phyloP scores from a whole-genome alignment of 2,888 invertebrate genomes.

The Patella caerulea region DNA sequence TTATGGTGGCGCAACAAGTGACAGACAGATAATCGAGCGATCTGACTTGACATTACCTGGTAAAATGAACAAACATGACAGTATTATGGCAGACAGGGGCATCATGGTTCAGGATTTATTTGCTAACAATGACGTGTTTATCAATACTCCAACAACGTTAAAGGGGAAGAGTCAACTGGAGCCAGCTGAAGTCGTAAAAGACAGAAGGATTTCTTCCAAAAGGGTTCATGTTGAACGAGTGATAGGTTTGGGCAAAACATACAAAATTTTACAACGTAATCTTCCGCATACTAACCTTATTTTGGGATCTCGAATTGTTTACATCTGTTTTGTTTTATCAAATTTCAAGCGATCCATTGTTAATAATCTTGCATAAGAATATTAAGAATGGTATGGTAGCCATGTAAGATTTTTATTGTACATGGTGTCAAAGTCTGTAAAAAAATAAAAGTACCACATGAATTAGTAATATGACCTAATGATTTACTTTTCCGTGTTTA shows the following conservation, averaged over 20 bases:
- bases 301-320: slow-evolving; percentile 21
- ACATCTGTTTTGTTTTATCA: slow-evolving; percentile 24
- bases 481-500: too few relatives aligned
- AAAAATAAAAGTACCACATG: too few relatives aligned
- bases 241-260: slow-evolving; percentile 27
- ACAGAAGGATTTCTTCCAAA: slow-evolving; percentile 24
- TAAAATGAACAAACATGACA: slow-evolving; percentile 13
- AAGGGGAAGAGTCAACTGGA: slow-evolving; percentile 27
- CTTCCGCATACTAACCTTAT: slow-evolving; percentile 12
- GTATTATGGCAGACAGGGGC: slow-evolving; percentile 32
- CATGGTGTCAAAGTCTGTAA: too few relatives aligned
- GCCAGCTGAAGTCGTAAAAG: slow-evolving; percentile 18
- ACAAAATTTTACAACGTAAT: slow-evolving; percentile 22
- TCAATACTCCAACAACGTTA: slow-evolving; percentile 28
- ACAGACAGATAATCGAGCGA: slow-evolving; percentile 18
- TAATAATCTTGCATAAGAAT: background rate
- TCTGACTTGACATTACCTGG: background rate
- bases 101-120: slow-evolving; percentile 32
- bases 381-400: too few relatives aligned
- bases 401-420: too few relatives aligned
- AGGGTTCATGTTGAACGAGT: slow-evolving; percentile 24
- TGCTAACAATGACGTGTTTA: slow-evolving; percentile 23
- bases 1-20: slow-evolving; percentile 11
- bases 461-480: too few relatives aligned
- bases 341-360: slow-evolving; percentile 27